phyloP scores from a whole-genome alignment of 2,888 invertebrate species.

The Catocala sponsa region DNA sequence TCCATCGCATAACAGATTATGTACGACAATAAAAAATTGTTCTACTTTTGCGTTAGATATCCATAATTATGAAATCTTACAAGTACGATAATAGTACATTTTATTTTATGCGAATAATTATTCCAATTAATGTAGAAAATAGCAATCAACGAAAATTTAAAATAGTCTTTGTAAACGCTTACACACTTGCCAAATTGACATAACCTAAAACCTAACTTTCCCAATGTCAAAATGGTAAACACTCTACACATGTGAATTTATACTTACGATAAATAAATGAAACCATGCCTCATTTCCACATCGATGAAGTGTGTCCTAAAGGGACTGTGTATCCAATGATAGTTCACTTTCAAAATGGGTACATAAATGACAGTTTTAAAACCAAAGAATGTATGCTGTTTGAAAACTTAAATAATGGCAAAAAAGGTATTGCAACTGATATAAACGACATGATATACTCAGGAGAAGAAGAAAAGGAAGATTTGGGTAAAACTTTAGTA shows the following conservation, averaged over 20 bases:
- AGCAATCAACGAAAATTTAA: no score
- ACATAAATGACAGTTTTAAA: slow-evolving; percentile 64
- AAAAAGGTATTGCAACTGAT: slow-evolving; percentile 60
- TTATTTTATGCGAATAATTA: no score
- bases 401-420: slow-evolving; percentile 55
- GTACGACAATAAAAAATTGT: no score
- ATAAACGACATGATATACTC: slow-evolving; percentile 66
- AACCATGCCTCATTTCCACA: slow-evolving; percentile 60
- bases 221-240: background rate
- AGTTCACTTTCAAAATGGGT: slow-evolving; percentile 77
- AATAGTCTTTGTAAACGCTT: no score
- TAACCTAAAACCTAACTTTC: slow-evolving; percentile 32
- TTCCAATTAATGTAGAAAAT: no score
- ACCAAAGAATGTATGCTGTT: slow-evolving; percentile 58
- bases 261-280: slow-evolving; percentile 10
- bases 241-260: slow-evolving; percentile 19
- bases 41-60: no score
- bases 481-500: slow-evolving; percentile 67
- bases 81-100: no score
- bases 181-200: background rate
- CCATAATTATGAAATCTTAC: no score
- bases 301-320: slow-evolving; percentile 70
- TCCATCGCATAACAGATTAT: no score
- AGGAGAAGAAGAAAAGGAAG: slow-evolving; percentile 68
- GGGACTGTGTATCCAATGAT: slow-evolving; percentile 60